Evolutionary conservation across 2,888 invertebrate species (phyloP).

Genomic region (Trachelus stipa): DNA sequence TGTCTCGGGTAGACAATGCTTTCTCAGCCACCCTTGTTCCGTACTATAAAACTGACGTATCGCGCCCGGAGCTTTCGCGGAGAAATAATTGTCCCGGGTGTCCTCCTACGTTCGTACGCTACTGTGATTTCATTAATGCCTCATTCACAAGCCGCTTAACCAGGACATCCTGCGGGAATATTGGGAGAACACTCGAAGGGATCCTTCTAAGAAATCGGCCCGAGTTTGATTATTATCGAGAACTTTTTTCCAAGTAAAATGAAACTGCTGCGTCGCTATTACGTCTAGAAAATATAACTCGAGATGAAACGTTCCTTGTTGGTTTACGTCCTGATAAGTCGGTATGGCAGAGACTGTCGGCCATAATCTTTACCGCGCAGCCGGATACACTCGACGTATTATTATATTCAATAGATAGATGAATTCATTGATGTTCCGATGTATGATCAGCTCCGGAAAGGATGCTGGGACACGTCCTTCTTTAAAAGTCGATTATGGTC

Average conservation of each 20-base stretch:
- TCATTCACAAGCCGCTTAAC: not conserved
- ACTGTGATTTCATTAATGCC: not conserved
- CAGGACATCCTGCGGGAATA: not conserved
- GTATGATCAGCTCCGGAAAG: not conserved
- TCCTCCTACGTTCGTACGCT: not conserved
- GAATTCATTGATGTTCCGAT: not conserved
- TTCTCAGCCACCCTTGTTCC: slow-evolving; percentile 14
- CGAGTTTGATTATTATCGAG: not conserved
- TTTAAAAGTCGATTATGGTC: not conserved
- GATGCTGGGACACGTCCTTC: not conserved
- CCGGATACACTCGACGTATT: not conserved
- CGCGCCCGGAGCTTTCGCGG: slow-evolving; percentile 12
- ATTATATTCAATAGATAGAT: not conserved
- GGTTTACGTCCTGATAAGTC: not conserved
- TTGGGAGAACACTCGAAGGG: not conserved
- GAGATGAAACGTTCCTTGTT: not conserved
- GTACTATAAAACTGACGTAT: not conserved
- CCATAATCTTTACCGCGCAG: not conserved
- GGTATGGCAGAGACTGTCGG: not conserved
- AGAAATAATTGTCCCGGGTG: not conserved
- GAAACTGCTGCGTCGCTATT: not conserved
- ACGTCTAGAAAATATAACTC: not conserved
- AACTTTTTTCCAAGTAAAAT: not conserved
- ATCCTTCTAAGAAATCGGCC: not conserved
- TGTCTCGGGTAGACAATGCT: slow-evolving; percentile 20